Evolutionary conservation across 2,888 invertebrate genomes (phyloP).

Genomic region (Amblyjoppa proteus): DNA sequence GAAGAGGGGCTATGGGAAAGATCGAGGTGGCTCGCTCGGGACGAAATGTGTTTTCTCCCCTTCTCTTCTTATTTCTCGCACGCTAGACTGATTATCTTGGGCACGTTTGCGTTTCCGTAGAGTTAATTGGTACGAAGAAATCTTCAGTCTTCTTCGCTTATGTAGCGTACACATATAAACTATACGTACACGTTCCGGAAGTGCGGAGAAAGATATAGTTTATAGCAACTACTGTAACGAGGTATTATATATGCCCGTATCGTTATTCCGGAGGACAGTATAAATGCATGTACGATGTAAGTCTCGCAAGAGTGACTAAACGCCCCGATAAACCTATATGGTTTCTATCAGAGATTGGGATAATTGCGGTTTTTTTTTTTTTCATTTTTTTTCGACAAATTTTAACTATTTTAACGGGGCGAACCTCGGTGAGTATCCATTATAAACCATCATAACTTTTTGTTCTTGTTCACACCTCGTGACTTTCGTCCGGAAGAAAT

Average conservation of each 20-base stretch:
- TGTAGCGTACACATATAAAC: neutral
- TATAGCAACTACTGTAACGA: slow-evolving; percentile 1
- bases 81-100: slow-evolving; percentile 72
- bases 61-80: slow-evolving; percentile 59
- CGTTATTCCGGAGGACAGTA: slow-evolving; percentile 57
- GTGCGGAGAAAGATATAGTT: slow-evolving; percentile 7
- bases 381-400: neutral
- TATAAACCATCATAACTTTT: neutral
- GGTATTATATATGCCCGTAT: slow-evolving; percentile 20
- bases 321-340: slow-evolving; percentile 3
- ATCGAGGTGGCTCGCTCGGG: slow-evolving; percentile 13
- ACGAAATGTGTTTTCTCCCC: slow-evolving; percentile 40
- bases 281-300: slow-evolving; percentile 10
- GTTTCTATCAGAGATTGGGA: neutral
- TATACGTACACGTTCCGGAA: slow-evolving; percentile 55
- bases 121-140: slow-evolving; percentile 74
- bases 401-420: neutral
- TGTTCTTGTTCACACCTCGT: neutral
- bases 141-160: slow-evolving; percentile 60
- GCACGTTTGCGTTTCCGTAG: slow-evolving; percentile 69
- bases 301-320: slow-evolving; percentile 59
- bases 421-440: too few species aligned
- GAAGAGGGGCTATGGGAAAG: slow-evolving; percentile 38
- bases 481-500: neutral
- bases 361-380: neutral